Evolutionary conservation across 1,140 invertebrate species (phyloP), one percentile per base, ranked within the genome.

Genomic region (Alviniconcha marisindica): DNA sequence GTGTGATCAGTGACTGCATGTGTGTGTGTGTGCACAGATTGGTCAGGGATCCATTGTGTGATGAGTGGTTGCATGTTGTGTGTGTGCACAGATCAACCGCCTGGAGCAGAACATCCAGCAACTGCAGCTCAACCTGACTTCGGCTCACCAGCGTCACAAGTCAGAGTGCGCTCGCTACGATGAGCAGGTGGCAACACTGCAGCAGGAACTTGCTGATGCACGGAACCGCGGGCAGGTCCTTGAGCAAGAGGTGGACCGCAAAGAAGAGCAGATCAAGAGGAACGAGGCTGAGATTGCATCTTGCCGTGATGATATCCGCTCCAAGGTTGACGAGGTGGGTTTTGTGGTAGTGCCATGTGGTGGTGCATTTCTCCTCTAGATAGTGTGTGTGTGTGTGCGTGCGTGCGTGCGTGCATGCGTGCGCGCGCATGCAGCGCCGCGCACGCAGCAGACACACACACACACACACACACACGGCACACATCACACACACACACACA

Each of bases 41-140:
- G n/a, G n/a, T n/a, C n/a, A n/a, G n/a, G n/a, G n/a, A n/a, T n/a
- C n/a, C n/a, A n/a, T n/a, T 48, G 5, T 48, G 7, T 48, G 44
- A n/a, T 48, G 44, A 18, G 44, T 48, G 7, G 5, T 5, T 5
- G 18, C 44, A 5, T 48, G 44, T 48, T 48, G 44, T 18, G 18
- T 48, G 44, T 48, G 7, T 48, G 18, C 18, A n/a, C 77, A 93
- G 92, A 90, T 92, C 79, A 86, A 87, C 33, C 87, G 88, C 33
- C 84, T 92, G 69, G 91, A 93, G 81, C 88, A 90, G 80, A 91
- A 87, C 54, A 85, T 92, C 15, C 89, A 91, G 81, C 90, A 93
- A 79, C 81, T 93, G 21, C 91, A 93, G 82, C 85, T 92, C 69
- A 92, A 92, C 83, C 85, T 93, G 40, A 89, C 91, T 1, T 87